Percentiles rank a stretch among this genome's conserved stretches.
Conservation (phyloP, 2,797 vertebrate species). For the Momotus momota region DNA sequence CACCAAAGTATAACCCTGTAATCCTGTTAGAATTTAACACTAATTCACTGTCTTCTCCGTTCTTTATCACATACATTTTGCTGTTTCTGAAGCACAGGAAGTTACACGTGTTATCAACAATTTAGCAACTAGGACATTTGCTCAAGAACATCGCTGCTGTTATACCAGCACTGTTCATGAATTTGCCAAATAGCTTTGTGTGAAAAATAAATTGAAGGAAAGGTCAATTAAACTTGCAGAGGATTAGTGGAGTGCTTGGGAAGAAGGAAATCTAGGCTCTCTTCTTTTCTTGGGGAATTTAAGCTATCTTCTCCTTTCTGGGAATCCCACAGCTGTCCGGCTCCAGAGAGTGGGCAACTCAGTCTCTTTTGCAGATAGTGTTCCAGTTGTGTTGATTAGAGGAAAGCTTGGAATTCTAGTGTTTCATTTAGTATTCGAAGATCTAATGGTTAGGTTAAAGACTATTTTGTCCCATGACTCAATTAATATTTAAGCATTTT, state of each 20-base stretch:
- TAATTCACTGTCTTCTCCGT: neutral
- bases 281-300: neutral
- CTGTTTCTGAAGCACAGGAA: neutral
- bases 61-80: neutral
- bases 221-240: neutral
- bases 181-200: neutral
- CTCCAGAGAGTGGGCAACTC: neutral
- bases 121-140: neutral
- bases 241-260: neutral
- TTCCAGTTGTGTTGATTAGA: neutral
- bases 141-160: neutral
- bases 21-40: neutral
- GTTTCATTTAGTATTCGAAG: neutral
- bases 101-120: neutral
- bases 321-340: neutral
- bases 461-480: neutral
- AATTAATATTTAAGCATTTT: neutral
- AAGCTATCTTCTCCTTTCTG: neutral
- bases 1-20: neutral
- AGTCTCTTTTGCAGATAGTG: neutral
- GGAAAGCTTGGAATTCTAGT: neutral
- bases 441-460: neutral
- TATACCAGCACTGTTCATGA: neutral
- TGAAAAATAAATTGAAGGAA: neutral
- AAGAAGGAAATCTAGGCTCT: neutral